phyloP scores from a whole-genome alignment of 2,888 invertebrate genomes.

The Philhelius pedissequus region DNA sequence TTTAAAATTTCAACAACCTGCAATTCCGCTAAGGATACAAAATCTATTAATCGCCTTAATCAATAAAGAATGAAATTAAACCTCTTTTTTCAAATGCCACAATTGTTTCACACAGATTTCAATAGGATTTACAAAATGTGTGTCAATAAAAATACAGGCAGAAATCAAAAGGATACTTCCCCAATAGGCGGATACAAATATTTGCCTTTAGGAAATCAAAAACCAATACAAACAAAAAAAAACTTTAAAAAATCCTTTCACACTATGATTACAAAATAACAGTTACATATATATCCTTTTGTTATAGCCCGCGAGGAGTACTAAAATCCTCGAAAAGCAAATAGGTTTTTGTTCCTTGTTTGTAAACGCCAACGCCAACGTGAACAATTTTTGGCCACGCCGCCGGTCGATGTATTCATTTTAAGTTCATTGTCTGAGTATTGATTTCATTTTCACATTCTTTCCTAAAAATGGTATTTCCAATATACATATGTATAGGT shows the following conservation, averaged over 20 bases:
- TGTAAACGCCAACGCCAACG: background rate
- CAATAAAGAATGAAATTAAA: background rate
- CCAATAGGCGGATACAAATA: no score
- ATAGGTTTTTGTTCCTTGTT: slow-evolving; percentile 69
- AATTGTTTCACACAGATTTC: background rate
- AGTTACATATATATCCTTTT: slow-evolving; percentile 57
- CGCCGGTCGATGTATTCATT: slow-evolving; percentile 44
- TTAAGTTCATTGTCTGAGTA: slow-evolving; percentile 59
- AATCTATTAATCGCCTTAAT: background rate
- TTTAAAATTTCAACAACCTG: background rate
- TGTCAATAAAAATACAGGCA: background rate
- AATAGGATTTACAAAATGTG: background rate
- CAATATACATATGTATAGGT: no score
- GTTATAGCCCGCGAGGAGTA: background rate
- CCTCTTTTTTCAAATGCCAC: background rate
- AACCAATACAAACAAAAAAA: background rate
- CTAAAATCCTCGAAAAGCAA: slow-evolving; percentile 73
- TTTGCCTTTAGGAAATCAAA: background rate
- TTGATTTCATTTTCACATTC: slow-evolving; percentile 49
- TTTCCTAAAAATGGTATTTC: slow-evolving; percentile 2
- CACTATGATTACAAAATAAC: slow-evolving; percentile 59
- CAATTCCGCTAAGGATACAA: no score
- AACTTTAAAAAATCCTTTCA: background rate
- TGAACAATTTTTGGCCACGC: slow-evolving; percentile 32
- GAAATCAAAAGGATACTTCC: no score